These are phyloP conservation scores for Bicyclus anynana DNA, from an alignment of 1,140 invertebrate species.

Conservation along the genomic window DNA sequence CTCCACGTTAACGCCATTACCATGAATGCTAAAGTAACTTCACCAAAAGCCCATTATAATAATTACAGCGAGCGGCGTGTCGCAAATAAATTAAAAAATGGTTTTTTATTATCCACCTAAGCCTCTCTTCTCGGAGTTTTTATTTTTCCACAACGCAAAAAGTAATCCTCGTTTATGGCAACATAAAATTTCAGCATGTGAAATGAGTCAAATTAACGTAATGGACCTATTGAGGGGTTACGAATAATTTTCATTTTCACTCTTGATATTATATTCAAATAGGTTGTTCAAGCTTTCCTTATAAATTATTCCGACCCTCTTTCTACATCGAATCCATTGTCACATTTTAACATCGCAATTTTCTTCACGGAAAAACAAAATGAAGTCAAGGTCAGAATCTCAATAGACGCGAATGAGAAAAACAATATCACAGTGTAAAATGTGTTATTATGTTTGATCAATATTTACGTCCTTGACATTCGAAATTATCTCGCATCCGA, in stretches of 20 bases:
- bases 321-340: constrained; percentile 45
- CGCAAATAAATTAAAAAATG: constrained; percentile 23
- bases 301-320: constrained; percentile 60
- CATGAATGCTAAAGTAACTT: constrained; percentile 9
- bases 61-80: constrained; percentile 16
- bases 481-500: constrained; percentile 38
- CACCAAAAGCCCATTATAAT: constrained; percentile 19
- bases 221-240: neutral
- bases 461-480: constrained; percentile 73
- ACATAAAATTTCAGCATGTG: constrained; percentile 21
- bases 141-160: constrained; percentile 18
- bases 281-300: constrained; percentile 44
- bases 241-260: constrained; percentile 8
- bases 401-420: constrained; percentile 13
- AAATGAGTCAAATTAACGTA: constrained; percentile 20
- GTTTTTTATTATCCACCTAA: constrained; percentile 14
- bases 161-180: constrained; percentile 24
- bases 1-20: constrained; percentile 6
- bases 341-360: constrained; percentile 22
- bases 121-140: constrained; percentile 11
- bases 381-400: constrained; percentile 32
- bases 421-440: constrained; percentile 28
- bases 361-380: neutral
- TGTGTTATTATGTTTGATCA: constrained; percentile 45
- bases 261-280: constrained; percentile 40